Percentiles rank a stretch among this genome's conserved stretches.
Evolutionary conservation across 30 jellyfish, hydroid and myxozoan genomes (phyloP).

Genomic region (Pelagia noctiluca): DNA sequence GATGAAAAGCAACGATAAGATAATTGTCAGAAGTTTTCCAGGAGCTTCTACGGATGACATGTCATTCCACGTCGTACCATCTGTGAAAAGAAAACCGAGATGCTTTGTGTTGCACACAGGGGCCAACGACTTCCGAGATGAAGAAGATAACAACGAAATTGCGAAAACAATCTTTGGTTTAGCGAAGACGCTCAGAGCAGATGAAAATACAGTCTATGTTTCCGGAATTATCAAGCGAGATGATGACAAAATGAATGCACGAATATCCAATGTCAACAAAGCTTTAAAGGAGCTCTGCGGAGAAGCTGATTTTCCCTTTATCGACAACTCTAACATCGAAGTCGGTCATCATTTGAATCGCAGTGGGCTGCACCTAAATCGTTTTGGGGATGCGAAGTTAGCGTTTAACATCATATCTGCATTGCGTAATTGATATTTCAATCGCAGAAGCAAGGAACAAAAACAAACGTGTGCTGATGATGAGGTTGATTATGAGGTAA

Average conservation of each 20-base stretch:
- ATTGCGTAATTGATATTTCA: conserved; percentile 50
- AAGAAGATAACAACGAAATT: conserved; percentile 12
- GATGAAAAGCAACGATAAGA: too few species aligned
- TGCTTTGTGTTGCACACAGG: too few species aligned
- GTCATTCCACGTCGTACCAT: conserved; percentile 18
- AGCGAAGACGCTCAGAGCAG: too few species aligned
- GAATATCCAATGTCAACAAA: conserved; percentile 51
- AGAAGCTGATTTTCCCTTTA: conserved; percentile 32
- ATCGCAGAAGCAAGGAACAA: too few species aligned
- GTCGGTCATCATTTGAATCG: conserved; percentile 36
- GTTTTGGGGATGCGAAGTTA: conserved; percentile 29
- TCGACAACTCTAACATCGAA: conserved; percentile 42
- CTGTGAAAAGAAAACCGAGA: conserved; percentile 15
- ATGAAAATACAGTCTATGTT: conserved; percentile 19
- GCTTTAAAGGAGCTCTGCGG: conserved; percentile 42
- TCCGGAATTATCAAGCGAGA: conserved; percentile 31
- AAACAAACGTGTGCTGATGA: too few species aligned
- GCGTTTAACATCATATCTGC: conserved; percentile 53
- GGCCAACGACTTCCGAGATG: conserved; percentile 27
- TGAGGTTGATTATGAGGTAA: too few species aligned
- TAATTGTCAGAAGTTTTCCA: conserved; percentile 23
- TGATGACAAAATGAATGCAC: conserved; percentile 30
- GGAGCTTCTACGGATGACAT: conserved; percentile 28
- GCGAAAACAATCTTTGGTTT: conserved; percentile 34
- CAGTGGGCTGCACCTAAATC: conserved; percentile 41